Evolutionary conservation across 2,888 invertebrate genomes (phyloP), one percentile per base, ranked within the genome.

Genomic region (Xylota segnis): DNA sequence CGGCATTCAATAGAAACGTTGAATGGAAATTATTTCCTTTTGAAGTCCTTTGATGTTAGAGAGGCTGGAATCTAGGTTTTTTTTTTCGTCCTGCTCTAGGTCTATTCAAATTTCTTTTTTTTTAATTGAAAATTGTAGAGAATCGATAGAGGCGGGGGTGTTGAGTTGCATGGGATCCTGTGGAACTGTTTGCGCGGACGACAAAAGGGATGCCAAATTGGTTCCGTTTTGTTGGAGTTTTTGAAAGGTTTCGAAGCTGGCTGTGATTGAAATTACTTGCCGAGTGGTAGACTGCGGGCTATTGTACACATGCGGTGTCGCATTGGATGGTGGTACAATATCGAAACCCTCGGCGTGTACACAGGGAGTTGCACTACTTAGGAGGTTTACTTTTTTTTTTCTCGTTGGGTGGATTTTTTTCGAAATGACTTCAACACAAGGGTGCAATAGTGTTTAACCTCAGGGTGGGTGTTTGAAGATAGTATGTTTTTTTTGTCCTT

Each of bases 31-130:
- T 50, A 32, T 23, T 66, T 50, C 66, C 34, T 34, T 52, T 66
- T 66, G 52, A 66, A 37, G 52, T 66, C 50, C 65, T 66, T 52
- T 66, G 47, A 66, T 52, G 50, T 34, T 66, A n/a, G 63, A 29
- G 12, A 47, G 16, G 47, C n/a, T 34, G 10, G 9, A 32, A 1
- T 23, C 3, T 23, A 12, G 18, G 3, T 52, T 18, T 50, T 66
- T 47, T 50, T 32, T 32, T 37, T 32, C 9, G 2, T 10, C 29
- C 58, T 12, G 16, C 10, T 5, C 10, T 0, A 29, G 29, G 29
- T 45, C n/a, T 63, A 63, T 47, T 47, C 47, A 63, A 63, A 66
- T 66, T 66, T 37, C 23, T 37, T 65, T 50, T 63, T 27, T 47
- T 63, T 63, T 63, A 63, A 63, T 63, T 63, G 47, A 63, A 47